Base-by-base conservation (phyloP, 2,888 invertebrate genomes). In the Drosophila aldrichi region DNA sequence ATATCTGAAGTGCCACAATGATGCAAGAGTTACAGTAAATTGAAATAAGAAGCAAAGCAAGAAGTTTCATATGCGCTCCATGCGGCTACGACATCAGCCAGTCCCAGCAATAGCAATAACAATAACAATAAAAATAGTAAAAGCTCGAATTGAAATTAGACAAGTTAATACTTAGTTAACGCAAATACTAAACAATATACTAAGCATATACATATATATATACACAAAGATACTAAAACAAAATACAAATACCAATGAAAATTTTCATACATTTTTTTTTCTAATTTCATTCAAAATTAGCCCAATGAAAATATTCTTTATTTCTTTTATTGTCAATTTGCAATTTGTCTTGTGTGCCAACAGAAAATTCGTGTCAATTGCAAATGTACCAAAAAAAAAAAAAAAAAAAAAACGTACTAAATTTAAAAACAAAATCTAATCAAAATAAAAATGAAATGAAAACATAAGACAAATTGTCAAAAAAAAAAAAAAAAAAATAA, bases 81-180 rank as follows among this genome's bases (percentile, higher is more conserved):
- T 18, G 32, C 44, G 43, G 36, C 40, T 32, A 3, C 25, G 14
- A 18, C 16, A 20, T 56, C 66, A 44, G 38, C 41, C 29, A 29
- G 29, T 8, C 29, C 16, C 12, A 52, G 29, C 64, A 70, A 74
- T 66, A 70, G 49, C 16, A 56, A 56, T 56, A 55, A 55, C 16
- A 56, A 56, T 56, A 55, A 55, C n/a, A 22, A 62, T 9, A 22
- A 36, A 29, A 63, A 66, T 61, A 72, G 66, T 74, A 64, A 58
- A 59, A 81, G 79, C 83, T 84, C 83, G 83, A 84, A 83, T 83
- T 77, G 59, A 77, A 86, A 64, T 62, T 79, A 86, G 70, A 70
- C 70, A 81, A 77, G 64, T 58, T 74, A 79, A 77, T 69, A 73
- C 70, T 68, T 74, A 70, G 68, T 58, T 55, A 54, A 59, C 52